phyloP scores from a whole-genome alignment of 2,888 invertebrate species.

The Limulus polyphemus region DNA sequence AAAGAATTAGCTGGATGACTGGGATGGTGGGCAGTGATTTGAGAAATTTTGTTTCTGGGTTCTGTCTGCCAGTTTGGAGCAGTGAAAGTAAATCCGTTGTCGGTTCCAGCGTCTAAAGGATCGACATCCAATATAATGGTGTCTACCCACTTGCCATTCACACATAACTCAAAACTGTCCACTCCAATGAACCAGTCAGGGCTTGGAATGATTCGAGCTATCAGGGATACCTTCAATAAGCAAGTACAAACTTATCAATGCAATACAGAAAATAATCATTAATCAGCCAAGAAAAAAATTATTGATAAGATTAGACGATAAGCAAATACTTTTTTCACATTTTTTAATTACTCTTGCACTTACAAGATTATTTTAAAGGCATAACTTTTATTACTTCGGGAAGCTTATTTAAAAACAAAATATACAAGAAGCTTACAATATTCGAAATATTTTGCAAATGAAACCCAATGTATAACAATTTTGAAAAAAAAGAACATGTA shows the following conservation, averaged over 20 bases:
- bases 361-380: too few relatives aligned
- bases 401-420: too few relatives aligned
- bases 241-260: neutral
- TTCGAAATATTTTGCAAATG: too few relatives aligned
- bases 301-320: neutral
- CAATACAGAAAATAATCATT: neutral
- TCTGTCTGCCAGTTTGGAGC: conserved; percentile 92
- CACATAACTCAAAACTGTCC: conserved; percentile 79
- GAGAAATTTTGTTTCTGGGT: conserved; percentile 73
- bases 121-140: conserved; percentile 80
- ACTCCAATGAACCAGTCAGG: conserved; percentile 90
- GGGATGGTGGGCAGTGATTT: conserved; percentile 76
- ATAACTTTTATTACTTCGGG: too few relatives aligned
- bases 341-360: neutral
- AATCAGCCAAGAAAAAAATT: too few relatives aligned
- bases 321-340: neutral
- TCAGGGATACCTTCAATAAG: conserved; percentile 63
- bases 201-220: conserved; percentile 80
- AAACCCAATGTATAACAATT: too few relatives aligned
- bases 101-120: conserved; percentile 84
- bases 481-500: too few relatives aligned
- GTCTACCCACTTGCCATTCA: conserved; percentile 81
- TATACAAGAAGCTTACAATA: too few relatives aligned
- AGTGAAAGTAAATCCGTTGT: conserved; percentile 90
- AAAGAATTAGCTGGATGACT: conserved; percentile 88